Evolutionary conservation across 2,113 vertebrate genomes (phyloP).

Genomic region (Penelope pileata): DNA sequence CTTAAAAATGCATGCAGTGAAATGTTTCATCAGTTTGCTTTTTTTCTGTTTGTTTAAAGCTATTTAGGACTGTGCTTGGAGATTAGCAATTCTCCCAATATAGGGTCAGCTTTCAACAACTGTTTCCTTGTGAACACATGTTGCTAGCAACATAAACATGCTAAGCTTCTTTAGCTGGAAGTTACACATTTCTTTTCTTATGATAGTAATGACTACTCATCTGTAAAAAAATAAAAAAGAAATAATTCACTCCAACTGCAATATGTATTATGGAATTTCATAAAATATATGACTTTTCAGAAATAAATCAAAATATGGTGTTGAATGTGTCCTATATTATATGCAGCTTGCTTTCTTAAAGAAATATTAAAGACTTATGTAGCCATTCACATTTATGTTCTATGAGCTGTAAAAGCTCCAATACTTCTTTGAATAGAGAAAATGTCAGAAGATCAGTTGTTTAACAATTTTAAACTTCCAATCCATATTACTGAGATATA

Average conservation of each 20-base stretch:
- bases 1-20: conserved; percentile 12
- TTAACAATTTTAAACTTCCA: neutral
- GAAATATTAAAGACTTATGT: neutral
- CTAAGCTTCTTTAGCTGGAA: neutral
- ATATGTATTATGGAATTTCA: neutral
- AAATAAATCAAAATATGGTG: conserved; percentile 2
- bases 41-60: neutral
- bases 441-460: neutral
- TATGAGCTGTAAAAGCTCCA: neutral
- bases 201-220: neutral
- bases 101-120: neutral
- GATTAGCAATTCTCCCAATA: conserved; percentile 1
- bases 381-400: neutral
- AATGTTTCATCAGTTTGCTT: neutral
- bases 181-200: conserved; percentile 26
- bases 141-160: conserved; percentile 16
- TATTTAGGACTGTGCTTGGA: conserved; percentile 7
- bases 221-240: neutral
- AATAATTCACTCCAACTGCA: neutral
- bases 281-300: neutral
- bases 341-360: neutral
- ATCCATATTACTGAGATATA: neutral
- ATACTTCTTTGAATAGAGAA: neutral
- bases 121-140: neutral
- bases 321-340: neutral